Conservation (phyloP, 2,797 vertebrate genomes). For the Karalla daura region DNA sequence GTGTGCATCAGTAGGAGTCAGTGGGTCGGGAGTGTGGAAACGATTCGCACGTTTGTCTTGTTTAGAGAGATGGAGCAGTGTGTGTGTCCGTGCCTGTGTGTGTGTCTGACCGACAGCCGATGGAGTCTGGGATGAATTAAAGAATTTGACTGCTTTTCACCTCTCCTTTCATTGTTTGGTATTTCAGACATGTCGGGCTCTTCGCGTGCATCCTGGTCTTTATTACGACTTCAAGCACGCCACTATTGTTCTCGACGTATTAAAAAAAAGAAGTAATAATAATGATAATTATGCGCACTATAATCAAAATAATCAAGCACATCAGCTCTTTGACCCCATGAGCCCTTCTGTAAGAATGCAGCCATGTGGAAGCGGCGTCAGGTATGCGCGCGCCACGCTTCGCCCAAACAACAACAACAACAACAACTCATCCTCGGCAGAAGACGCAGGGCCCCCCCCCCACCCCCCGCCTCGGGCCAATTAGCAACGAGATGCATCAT, state of each 20-base stretch:
- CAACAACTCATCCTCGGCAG: constrained; percentile 32
- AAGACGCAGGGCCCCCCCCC: constrained; percentile 35
- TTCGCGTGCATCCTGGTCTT: too few species aligned
- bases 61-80: too few species aligned
- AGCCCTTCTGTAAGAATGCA: constrained; percentile 39
- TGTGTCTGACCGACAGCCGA: neutral
- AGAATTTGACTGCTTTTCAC: too few species aligned
- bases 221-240: constrained; percentile 24
- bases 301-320: constrained; percentile 68
- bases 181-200: too few species aligned
- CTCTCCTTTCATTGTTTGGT: too few species aligned
- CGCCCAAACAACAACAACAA: constrained; percentile 16
- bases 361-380: constrained; percentile 1
- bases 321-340: constrained; percentile 52
- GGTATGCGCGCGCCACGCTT: constrained; percentile 28
- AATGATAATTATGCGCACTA: constrained; percentile 46
- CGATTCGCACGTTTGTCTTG: neutral
- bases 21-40: neutral
- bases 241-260: constrained; percentile 28
- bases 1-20: neutral
- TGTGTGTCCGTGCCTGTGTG: neutral
- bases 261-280: constrained; percentile 8
- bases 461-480: constrained; percentile 52
- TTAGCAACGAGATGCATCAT: constrained; percentile 55
- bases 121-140: neutral